Conservation (phyloP, 2,888 invertebrate genomes). For the Macrophya annulata region DNA sequence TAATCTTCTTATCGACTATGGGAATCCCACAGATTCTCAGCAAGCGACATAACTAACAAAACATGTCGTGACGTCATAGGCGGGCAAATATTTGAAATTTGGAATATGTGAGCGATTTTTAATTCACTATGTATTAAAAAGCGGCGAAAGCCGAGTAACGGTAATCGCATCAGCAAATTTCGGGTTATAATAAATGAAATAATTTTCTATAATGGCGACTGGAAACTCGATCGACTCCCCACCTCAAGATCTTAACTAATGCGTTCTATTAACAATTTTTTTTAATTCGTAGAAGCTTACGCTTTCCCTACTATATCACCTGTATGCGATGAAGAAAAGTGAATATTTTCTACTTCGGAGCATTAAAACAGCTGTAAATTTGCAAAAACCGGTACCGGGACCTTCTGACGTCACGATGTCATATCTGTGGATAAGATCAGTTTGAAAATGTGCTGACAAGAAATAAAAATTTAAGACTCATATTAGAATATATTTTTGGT, state of each 20-base stretch:
- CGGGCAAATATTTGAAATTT: not conserved
- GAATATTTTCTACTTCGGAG: not conserved
- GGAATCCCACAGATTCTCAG: not conserved
- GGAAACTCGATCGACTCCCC: not conserved
- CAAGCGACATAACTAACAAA: not conserved
- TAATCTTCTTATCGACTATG: not conserved
- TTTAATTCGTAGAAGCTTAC: not conserved
- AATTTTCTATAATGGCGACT: not conserved
- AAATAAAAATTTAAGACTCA: not conserved
- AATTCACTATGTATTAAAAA: not conserved
- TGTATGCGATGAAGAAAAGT: not conserved
- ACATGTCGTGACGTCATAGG: not conserved
- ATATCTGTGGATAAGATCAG: not conserved
- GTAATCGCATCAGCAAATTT: not conserved
- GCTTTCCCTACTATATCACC: not conserved
- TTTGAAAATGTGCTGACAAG: not conserved
- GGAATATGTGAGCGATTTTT: not conserved
- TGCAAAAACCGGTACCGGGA: not conserved
- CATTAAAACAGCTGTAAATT: not conserved
- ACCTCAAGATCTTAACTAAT: not conserved
- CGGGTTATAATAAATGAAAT: not conserved
- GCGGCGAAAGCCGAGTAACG: not conserved
- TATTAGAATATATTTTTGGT: slow-evolving; percentile 27
- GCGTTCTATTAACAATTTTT: not conserved
- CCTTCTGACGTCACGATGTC: not conserved